A percentile compares a stretch with the other conserved stretches of the same genome.
phyloP scores from a whole-genome alignment of 2,797 vertebrate genomes.

The Phrynocephalus forsythii region DNA sequence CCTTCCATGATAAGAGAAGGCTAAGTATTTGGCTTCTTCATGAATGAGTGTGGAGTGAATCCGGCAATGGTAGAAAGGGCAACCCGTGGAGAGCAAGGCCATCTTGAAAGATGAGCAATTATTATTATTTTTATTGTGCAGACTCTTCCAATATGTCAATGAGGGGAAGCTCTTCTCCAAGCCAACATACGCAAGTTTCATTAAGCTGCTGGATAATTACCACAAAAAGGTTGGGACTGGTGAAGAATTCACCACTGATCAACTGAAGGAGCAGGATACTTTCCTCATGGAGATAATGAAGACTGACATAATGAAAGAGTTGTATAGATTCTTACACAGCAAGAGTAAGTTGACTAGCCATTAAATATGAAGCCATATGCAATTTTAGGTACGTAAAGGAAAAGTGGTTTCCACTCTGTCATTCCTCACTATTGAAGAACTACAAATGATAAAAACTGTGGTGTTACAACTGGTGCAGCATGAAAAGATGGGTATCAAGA shows the following conservation, averaged over 20 bases:
- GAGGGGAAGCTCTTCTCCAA: constrained; percentile 79
- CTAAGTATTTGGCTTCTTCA: no score
- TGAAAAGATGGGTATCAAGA: background rate
- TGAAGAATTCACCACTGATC: constrained; percentile 72
- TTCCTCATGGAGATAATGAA: constrained; percentile 79
- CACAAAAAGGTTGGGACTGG: constrained; percentile 68
- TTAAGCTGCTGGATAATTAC: constrained; percentile 81
- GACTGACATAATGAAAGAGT: constrained; percentile 76
- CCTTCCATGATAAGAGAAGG: no score
- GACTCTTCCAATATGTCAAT: constrained; percentile 78
- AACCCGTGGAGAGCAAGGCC: background rate
- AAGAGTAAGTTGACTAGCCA: constrained; percentile 72
- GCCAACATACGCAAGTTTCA: constrained; percentile 80
- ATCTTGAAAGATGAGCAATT: background rate
- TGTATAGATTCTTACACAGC: constrained; percentile 70
- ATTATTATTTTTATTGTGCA: constrained; percentile 30
- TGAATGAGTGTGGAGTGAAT: background rate
- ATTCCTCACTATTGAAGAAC: background rate
- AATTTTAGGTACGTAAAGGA: background rate
- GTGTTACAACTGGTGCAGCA: background rate
- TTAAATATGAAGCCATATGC: background rate
- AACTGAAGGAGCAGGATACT: constrained; percentile 74
- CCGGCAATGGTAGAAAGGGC: no score
- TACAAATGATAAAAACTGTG: background rate
- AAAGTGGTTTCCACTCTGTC: background rate